phyloP scores from a whole-genome alignment of 2,113 vertebrate species.

The Bubalus kerabau region DNA sequence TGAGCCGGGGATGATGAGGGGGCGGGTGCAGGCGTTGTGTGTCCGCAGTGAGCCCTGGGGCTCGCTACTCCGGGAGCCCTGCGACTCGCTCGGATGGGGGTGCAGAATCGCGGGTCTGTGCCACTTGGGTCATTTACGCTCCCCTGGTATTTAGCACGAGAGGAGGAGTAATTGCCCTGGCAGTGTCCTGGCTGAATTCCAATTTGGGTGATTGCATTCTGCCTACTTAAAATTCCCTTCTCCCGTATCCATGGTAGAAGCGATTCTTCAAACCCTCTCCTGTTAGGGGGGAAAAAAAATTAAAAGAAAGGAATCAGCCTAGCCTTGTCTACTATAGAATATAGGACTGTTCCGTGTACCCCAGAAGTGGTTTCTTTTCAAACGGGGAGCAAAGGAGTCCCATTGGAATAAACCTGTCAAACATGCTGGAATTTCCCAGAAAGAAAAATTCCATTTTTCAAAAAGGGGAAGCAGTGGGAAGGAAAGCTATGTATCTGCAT shows the following conservation, averaged over 20 bases:
- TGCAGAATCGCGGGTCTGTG: background rate
- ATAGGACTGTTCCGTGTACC: background rate
- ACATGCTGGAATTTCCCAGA: constrained; percentile 25
- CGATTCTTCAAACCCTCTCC: constrained; percentile 63
- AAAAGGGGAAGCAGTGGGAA: background rate
- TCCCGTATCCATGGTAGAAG: constrained; percentile 58
- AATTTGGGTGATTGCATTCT: constrained; percentile 70
- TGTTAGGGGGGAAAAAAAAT: background rate
- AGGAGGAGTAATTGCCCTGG: constrained; percentile 58
- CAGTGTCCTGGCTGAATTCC: constrained; percentile 70
- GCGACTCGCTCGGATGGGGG: background rate
- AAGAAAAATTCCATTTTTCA: background rate
- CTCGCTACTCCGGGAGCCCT: background rate
- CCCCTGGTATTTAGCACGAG: constrained; percentile 54
- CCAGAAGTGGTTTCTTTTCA: background rate
- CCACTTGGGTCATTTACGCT: background rate
- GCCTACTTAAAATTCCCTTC: constrained; percentile 70
- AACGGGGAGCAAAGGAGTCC: background rate
- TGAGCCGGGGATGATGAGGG: background rate
- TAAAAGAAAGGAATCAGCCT: background rate
- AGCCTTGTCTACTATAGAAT: background rate
- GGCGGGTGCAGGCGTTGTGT: background rate
- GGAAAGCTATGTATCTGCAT: rapidly evolving
- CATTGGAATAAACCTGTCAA: background rate
- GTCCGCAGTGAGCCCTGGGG: background rate